phyloP scores from a whole-genome alignment of 2,113 vertebrate genomes.

The Emydura subglobosa region DNA sequence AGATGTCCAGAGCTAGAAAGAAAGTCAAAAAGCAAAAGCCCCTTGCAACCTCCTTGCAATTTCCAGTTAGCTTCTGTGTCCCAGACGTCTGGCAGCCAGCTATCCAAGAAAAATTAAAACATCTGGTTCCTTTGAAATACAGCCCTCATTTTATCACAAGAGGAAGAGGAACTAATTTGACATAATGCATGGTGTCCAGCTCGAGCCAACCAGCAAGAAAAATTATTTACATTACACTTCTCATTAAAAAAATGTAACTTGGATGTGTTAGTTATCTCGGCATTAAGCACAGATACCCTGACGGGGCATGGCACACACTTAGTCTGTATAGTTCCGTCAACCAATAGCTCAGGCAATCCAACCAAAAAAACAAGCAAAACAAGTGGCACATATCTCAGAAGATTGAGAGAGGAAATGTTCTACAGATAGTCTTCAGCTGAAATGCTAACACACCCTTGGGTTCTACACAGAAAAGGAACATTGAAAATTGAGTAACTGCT shows the following conservation, averaged over 20 bases:
- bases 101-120: slow-evolving; percentile 58
- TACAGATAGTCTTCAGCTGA: background rate
- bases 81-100: slow-evolving; percentile 16
- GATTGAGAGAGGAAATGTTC: background rate
- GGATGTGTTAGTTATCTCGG: slow-evolving; percentile 37
- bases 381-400: background rate
- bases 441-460: background rate
- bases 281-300: slow-evolving; percentile 17
- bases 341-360: slow-evolving; percentile 11
- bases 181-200: slow-evolving; percentile 35
- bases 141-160: slow-evolving; percentile 35
- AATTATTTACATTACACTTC: slow-evolving; percentile 39
- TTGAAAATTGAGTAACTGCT: background rate
- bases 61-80: slow-evolving; percentile 65
- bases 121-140: slow-evolving; percentile 55
- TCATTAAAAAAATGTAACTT: background rate
- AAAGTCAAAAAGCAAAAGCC: slow-evolving; percentile 22
- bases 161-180: background rate
- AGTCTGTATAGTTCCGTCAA: background rate
- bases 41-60: slow-evolving; percentile 35
- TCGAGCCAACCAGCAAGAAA: slow-evolving; percentile 40
- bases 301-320: slow-evolving; percentile 3
- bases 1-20: slow-evolving; percentile 39
- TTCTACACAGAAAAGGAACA: background rate
- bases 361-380: background rate